Conservation (phyloP, 2,888 invertebrate genomes). For the Odiellus spinosus region DNA sequence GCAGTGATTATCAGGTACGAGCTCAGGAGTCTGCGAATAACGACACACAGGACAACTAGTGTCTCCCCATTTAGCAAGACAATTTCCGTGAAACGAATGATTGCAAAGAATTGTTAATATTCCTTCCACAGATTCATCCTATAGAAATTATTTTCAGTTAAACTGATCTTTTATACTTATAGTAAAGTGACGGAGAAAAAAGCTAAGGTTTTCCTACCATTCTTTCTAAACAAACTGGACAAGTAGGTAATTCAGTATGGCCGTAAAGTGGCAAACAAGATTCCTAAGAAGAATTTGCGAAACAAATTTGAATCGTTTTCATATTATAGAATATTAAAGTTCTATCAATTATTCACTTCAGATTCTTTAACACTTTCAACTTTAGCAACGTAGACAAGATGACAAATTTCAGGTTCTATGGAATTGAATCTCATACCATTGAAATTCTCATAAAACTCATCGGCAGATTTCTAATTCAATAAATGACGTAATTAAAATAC, state of each 20-base stretch:
- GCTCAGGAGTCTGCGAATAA: constrained; percentile 67
- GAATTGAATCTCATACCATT: constrained; percentile 87
- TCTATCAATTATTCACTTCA: constrained; percentile 33
- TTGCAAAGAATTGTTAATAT: constrained; percentile 94
- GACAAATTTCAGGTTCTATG: constrained; percentile 80
- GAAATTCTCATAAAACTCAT: constrained; percentile 79
- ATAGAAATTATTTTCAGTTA: constrained; percentile 8
- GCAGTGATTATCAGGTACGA: constrained; percentile 50
- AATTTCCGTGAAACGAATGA: constrained; percentile 92
- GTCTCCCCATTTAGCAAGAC: constrained; percentile 90
- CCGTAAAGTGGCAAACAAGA: constrained; percentile 42
- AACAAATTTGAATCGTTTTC: neutral
- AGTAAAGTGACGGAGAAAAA: constrained; percentile 37
- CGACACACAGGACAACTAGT: constrained; percentile 95
- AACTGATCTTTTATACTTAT: neutral
- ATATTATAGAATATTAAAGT: neutral
- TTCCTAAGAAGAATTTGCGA: constrained; percentile 24
- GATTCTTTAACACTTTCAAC: constrained; percentile 63
- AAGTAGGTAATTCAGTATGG: constrained; percentile 89
- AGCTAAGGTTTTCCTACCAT: constrained; percentile 29
- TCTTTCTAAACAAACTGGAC: constrained; percentile 89
- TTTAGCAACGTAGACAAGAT: constrained; percentile 84
- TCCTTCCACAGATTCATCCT: constrained; percentile 95
- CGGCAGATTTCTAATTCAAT: constrained; percentile 53
- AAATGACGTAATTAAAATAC: neutral